Evolutionary conservation across 2,113 vertebrate species (phyloP).

Genomic region (Chloroceryle aenea): DNA sequence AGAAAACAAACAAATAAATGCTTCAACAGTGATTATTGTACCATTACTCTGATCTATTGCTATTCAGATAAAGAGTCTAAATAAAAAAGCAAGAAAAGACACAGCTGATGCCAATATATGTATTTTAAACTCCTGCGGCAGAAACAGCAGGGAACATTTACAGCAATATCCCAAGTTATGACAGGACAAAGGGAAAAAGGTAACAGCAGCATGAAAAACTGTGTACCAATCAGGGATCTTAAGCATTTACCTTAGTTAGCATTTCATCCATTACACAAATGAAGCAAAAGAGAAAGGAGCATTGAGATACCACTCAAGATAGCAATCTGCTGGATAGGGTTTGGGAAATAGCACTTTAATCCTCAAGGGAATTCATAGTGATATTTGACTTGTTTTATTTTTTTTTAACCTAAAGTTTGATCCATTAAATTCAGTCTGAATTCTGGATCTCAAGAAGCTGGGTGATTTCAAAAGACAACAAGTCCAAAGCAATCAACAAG

Average conservation of each 20-base stretch:
- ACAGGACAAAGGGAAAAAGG: neutral
- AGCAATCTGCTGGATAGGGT: neutral
- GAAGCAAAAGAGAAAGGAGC: neutral
- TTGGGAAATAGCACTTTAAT: neutral
- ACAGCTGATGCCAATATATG: neutral
- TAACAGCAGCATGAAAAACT: neutral
- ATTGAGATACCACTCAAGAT: neutral
- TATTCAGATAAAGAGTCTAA: neutral
- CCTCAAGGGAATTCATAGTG: neutral
- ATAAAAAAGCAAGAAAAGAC: neutral
- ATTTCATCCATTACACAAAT: neutral
- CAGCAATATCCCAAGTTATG: neutral
- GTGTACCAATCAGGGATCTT: neutral
- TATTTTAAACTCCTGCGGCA: slow-evolving; percentile 11
- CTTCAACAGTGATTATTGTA: neutral
- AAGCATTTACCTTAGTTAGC: neutral
- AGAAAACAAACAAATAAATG: slow-evolving; percentile 45
- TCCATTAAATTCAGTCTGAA: neutral
- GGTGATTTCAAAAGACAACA: neutral
- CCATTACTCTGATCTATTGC: slow-evolving; percentile 31
- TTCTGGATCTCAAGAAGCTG: neutral
- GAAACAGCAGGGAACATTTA: slow-evolving; percentile 23
- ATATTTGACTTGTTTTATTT: neutral
- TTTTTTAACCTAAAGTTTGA: neutral
- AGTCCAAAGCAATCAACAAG: neutral